phyloP scores from a whole-genome alignment of 2,888 invertebrate species.

The Lasius fuliginosus region DNA sequence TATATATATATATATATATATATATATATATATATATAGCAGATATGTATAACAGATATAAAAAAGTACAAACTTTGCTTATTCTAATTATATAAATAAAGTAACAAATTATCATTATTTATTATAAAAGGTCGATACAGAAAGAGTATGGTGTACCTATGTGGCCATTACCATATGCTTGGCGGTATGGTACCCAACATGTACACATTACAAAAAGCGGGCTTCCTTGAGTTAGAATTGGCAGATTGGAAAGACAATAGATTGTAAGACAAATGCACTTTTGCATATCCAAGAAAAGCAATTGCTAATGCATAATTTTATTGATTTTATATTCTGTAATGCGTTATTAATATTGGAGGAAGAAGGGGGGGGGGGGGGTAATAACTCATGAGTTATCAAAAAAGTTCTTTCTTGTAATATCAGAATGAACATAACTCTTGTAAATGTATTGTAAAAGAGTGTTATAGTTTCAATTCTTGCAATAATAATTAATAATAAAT shows the following conservation, averaged over 20 bases:
- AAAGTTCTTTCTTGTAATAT: background rate
- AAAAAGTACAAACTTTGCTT: background rate
- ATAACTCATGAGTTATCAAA: background rate
- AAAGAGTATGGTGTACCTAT: slow-evolving; percentile 92
- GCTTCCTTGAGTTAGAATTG: slow-evolving; percentile 95
- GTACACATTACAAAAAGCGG: slow-evolving; percentile 94
- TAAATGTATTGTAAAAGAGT: background rate
- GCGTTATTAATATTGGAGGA: background rate
- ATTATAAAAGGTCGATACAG: slow-evolving; percentile 87
- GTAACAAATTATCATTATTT: background rate
- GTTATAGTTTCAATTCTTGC: background rate
- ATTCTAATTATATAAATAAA: background rate
- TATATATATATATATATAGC: background rate
- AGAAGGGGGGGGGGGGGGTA: background rate
- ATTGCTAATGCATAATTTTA: background rate
- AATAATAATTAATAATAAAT: background rate
- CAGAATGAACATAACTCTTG: background rate
- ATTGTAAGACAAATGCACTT: slow-evolving; percentile 88
- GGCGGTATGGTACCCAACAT: slow-evolving; percentile 93
- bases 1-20: too few relatives aligned
- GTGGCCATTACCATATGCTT: slow-evolving; percentile 96
- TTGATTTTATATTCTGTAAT: background rate
- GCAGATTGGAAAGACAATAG: slow-evolving; percentile 97
- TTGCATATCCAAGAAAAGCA: background rate
- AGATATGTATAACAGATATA: background rate